Base-by-base conservation (phyloP, 1,140 invertebrate species). In the Hesperophylax magnus region DNA sequence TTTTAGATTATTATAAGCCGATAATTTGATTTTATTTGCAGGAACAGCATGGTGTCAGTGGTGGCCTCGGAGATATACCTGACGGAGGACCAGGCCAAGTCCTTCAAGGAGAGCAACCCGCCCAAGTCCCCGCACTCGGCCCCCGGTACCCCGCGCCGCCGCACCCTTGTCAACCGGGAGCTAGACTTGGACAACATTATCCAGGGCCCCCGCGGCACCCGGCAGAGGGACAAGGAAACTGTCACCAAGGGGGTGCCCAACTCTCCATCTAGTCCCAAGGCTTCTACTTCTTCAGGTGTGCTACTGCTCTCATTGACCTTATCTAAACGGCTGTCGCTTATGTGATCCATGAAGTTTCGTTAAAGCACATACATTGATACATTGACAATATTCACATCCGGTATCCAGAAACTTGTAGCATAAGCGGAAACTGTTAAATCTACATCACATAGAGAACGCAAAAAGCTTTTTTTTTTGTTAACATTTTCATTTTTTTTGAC, bases 171-270 rank as follows among this genome's bases (percentile, higher is more conserved):
- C 39, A 79, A 88, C 67, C 78, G 88, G n/a, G 89, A 90, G 58
- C 78, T 90, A 3, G 87, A 90, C 63, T 84, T 90, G 7, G 88
- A 90, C 58, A 90, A 90, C 75, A 90, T 90, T 34, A 89, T 90
- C 85, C 87, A 88, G n/a, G 82, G 84, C 27, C 84, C 84, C 11
- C 39, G 84, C 7, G 77, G 77, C 86, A 87, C 88, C 54, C 27
- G 84, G 2, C 27, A 53, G 63, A 76, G 88, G 76, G 88, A 90
- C 74, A 90, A 90, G 77, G 85, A 85, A 4, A 87, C 77, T 77
- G 53, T 56, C n/a, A 85, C 88, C 2, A 87, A 85, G 65, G 89
- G 88, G 84, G 85, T 87, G 1, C 83, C 87, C 7, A 84, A 85
- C 0, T 89, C 88, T 7, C 88, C 88, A 2, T 88, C 87, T 80